A percentile compares a stretch with the other conserved stretches of the same genome.
Evolutionary conservation across 2,888 invertebrate species (phyloP).

Genomic region (Eutolmus rufibarbis): DNA sequence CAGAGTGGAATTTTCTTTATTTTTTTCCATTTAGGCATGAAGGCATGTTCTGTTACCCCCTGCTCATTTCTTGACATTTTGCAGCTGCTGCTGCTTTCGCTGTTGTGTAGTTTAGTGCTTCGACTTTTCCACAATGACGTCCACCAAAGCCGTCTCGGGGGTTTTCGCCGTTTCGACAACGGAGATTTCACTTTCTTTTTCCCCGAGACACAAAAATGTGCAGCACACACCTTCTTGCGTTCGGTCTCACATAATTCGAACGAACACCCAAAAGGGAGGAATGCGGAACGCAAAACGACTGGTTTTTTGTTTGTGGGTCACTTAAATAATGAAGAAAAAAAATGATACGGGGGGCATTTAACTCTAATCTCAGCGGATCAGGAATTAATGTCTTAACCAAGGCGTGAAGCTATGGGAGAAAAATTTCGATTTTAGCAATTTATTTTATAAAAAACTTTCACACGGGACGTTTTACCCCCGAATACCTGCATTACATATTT

Average conservation of each 20-base stretch:
- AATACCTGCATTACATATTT: neutral
- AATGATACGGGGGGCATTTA: neutral
- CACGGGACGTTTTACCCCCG: neutral
- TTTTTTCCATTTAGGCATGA: neutral
- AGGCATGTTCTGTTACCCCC: neutral
- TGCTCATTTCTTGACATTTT: neutral
- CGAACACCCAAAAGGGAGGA: neutral
- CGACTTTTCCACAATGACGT: neutral
- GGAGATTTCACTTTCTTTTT: conserved; percentile 1
- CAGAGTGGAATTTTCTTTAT: neutral
- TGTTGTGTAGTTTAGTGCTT: neutral
- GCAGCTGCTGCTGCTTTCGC: neutral
- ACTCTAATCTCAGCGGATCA: neutral
- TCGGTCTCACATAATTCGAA: neutral
- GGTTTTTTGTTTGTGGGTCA: neutral
- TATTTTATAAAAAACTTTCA: neutral
- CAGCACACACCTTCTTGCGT: neutral
- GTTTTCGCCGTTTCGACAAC: neutral
- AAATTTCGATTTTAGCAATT: neutral
- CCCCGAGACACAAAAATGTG: neutral
- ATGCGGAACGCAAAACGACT: neutral
- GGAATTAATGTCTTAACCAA: neutral
- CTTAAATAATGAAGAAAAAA: neutral
- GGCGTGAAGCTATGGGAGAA: neutral
- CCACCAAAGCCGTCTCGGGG: neutral